Conservation (phyloP, 30 jellyfish, hydroid and myxozoan species). For the Catostylus mosaicus region DNA sequence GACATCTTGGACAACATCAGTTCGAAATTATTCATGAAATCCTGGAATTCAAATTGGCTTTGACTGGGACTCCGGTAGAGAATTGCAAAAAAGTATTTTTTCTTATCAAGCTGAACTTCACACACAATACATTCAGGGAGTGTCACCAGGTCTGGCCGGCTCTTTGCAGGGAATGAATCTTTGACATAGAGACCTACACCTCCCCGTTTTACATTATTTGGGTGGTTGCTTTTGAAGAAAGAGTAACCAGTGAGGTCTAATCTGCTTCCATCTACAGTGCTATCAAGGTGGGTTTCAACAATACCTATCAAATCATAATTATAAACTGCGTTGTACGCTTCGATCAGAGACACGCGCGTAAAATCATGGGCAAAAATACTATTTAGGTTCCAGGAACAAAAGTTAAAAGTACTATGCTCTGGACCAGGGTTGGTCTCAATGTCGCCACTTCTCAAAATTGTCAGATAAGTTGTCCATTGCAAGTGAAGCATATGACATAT, state of each 20-base stretch:
- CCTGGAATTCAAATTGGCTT: conserved; percentile 50
- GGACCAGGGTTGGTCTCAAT: conserved; percentile 54
- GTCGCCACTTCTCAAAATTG: conserved; percentile 52
- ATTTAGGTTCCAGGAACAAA: conserved; percentile 56
- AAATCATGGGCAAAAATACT: conserved; percentile 56
- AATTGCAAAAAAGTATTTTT: conserved; percentile 34
- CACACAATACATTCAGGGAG: conserved; percentile 48
- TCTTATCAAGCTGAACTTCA: conserved; percentile 40
- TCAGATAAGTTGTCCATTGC: conserved; percentile 45
- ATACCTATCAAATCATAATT: conserved; percentile 22
- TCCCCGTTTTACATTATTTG: conserved; percentile 53
- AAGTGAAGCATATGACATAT: conserved; percentile 51
- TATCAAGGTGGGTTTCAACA: too few species aligned
- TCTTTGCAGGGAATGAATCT: conserved; percentile 37
- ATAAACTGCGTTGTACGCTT: conserved; percentile 45
- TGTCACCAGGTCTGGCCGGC: conserved; percentile 45
- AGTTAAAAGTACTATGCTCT: conserved; percentile 39
- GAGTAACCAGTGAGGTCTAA: conserved; percentile 23
- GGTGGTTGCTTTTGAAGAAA: conserved; percentile 33
- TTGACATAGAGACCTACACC: conserved; percentile 52
- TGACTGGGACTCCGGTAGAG: conserved; percentile 62
- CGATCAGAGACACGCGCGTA: conserved; percentile 50
- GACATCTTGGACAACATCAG: conserved; percentile 18
- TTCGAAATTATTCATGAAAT: conserved; percentile 21
- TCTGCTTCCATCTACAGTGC: conserved; percentile 38